A percentile compares a stretch with the other conserved stretches of the same genome.
Conservation (phyloP, 30 jellyfish, hydroid and myxozoan species). For the Aurelia coerulea region DNA sequence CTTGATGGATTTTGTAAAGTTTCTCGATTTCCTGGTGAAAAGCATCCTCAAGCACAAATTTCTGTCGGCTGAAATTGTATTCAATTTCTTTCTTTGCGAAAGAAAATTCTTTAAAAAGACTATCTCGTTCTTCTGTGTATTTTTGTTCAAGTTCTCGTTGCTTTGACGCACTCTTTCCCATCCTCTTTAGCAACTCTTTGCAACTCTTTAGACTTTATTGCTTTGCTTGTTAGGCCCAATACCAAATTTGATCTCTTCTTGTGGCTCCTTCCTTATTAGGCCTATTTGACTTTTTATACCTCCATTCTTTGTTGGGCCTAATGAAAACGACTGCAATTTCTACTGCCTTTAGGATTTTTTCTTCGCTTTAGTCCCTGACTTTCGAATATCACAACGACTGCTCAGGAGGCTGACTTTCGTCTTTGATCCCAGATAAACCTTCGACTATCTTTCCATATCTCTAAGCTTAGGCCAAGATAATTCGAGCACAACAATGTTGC, state of each 20-base stretch:
- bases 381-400: too few relatives aligned
- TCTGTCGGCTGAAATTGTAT: constrained; percentile 48
- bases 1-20: constrained; percentile 44
- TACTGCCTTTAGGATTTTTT: background rate
- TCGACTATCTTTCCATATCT: background rate
- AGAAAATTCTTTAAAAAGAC: constrained; percentile 49
- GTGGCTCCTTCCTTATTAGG: too few relatives aligned
- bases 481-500: background rate
- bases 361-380: too few relatives aligned
- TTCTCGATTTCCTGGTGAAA: constrained; percentile 59
- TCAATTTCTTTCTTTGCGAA: constrained; percentile 60
- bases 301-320: background rate
- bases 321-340: background rate
- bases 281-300: background rate
- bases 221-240: background rate
- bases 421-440: background rate
- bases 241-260: too few relatives aligned
- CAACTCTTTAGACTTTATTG: background rate
- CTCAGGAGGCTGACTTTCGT: background rate
- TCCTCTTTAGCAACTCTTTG: background rate
- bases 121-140: constrained; percentile 51
- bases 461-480: background rate
- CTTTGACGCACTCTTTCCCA: constrained; percentile 57
- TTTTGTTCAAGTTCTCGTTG: constrained; percentile 54
- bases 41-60: constrained; percentile 52